phyloP scores from a whole-genome alignment of 2,888 invertebrate species.

The Monochamus alternatus region DNA sequence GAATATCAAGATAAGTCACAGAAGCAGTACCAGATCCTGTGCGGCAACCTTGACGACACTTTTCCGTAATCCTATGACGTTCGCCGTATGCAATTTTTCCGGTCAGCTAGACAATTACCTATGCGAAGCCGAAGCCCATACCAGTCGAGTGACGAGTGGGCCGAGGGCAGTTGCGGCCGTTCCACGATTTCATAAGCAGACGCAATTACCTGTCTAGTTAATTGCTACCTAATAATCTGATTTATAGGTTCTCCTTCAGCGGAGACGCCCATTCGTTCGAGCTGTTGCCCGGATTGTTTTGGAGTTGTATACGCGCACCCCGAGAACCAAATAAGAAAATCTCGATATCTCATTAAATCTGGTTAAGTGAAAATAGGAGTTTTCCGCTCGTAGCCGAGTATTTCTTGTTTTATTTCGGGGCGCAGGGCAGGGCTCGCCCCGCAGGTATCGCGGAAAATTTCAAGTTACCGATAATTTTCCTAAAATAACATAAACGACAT shows the following conservation, averaged over 20 bases:
- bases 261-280: constrained; percentile 19
- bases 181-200: background rate
- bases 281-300: constrained; percentile 20
- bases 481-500: too few relatives aligned
- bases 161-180: background rate
- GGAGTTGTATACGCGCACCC: constrained; percentile 30
- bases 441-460: background rate
- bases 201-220: constrained; percentile 12
- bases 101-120: background rate
- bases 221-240: constrained; percentile 18
- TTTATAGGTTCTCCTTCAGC: constrained; percentile 13
- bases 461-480: background rate
- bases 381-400: constrained; percentile 35
- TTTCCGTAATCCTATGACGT: background rate
- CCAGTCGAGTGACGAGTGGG: constrained; percentile 8
- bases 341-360: constrained; percentile 52
- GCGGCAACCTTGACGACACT: background rate
- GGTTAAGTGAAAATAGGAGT: constrained; percentile 43
- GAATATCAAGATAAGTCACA: too few relatives aligned
- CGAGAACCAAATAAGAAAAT: constrained; percentile 39
- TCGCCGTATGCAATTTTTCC: background rate
- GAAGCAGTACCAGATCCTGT: background rate
- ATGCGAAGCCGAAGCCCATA: background rate
- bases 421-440: constrained; percentile 7
- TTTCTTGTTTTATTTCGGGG: constrained; percentile 37